Percentiles rank a stretch among this genome's conserved stretches.
Conservation (phyloP, 2,888 invertebrate species). For the Gisinianus flammeolus region DNA sequence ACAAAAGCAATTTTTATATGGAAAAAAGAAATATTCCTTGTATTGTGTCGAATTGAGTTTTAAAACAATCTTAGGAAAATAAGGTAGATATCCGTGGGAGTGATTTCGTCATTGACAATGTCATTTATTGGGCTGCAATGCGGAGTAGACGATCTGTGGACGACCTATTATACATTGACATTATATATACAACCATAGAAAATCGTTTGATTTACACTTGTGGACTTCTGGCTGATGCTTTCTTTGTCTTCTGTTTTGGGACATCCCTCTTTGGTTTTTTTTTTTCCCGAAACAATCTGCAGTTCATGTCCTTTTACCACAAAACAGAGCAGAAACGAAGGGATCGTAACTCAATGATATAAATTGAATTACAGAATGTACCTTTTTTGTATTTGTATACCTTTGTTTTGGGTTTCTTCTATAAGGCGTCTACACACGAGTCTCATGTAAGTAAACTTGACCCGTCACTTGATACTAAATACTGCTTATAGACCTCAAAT, state of each 20-base stretch:
- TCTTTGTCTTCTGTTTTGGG: conserved; percentile 68
- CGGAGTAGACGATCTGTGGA: conserved; percentile 71
- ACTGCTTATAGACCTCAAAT: too few species aligned
- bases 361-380: too few species aligned
- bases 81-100: conserved; percentile 67
- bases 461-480: too few species aligned
- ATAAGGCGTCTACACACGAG: conserved; percentile 49
- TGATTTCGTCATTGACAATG: conserved; percentile 68
- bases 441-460: conserved; percentile 31
- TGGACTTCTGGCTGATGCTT: conserved; percentile 71
- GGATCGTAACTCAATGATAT: too few species aligned
- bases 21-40: too few species aligned
- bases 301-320: conserved; percentile 66
- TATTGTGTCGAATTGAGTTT: too few species aligned
- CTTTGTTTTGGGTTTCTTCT: not conserved
- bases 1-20: too few species aligned
- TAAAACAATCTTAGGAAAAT: too few species aligned
- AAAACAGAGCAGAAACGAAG: conserved; percentile 64
- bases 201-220: conserved; percentile 70
- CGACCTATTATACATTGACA: conserved; percentile 68
- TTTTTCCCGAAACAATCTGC: conserved; percentile 71
- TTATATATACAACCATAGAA: conserved; percentile 66
- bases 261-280: conserved; percentile 68
- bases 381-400: too few species aligned
- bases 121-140: conserved; percentile 69